Percentiles rank a stretch among this genome's conserved stretches.
Conservation (phyloP, 2,888 invertebrate genomes). For the Epistrophe grossulariae region DNA sequence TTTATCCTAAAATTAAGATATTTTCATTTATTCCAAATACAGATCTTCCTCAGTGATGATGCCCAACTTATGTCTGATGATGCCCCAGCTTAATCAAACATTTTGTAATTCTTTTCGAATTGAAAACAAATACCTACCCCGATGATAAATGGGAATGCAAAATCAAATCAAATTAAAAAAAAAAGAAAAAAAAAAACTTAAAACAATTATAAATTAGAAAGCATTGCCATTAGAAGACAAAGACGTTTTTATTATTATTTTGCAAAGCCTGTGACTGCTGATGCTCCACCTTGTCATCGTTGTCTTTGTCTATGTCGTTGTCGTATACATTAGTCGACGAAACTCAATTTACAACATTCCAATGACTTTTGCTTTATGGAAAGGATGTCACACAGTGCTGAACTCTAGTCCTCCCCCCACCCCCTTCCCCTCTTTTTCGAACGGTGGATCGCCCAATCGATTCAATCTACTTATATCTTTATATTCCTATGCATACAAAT, state of each 20-base stretch:
- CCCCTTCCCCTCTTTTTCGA: not conserved
- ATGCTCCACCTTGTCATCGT: not conserved
- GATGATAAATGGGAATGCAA: constrained; percentile 34
- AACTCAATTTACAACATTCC: constrained; percentile 74
- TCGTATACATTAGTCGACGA: constrained; percentile 11
- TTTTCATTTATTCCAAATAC: not conserved
- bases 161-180: not conserved
- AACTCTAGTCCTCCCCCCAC: not conserved
- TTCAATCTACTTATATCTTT: constrained; percentile 30
- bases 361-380: constrained; percentile 46
- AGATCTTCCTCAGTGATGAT: not conserved
- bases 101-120: constrained; percentile 53
- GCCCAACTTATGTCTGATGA: too few relatives aligned
- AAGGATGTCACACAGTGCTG: constrained; percentile 60
- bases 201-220: constrained; percentile 73
- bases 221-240: constrained; percentile 50
- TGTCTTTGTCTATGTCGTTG: not conserved
- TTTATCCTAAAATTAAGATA: not conserved
- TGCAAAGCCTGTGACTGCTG: not conserved
- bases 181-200: constrained; percentile 36
- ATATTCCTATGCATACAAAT: too few relatives aligned
- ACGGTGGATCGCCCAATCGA: constrained; percentile 10
- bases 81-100: not conserved
- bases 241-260: constrained; percentile 14
- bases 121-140: constrained; percentile 54